Evolutionary conservation across 2,797 vertebrate species (phyloP).

Genomic region (Chelmon rostratus): DNA sequence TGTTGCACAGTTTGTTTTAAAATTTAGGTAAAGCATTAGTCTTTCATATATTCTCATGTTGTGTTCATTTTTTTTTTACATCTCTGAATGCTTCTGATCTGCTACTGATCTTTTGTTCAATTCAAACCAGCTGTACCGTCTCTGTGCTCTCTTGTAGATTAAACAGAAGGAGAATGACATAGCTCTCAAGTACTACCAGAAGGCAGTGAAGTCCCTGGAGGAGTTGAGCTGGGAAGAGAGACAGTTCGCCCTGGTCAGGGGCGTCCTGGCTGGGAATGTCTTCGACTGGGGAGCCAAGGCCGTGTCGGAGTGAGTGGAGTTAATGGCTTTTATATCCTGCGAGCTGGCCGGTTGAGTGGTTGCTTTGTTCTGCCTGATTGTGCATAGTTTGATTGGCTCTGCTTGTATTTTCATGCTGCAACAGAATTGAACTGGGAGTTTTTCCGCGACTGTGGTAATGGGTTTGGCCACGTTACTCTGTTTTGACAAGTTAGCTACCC

Average conservation of each 20-base stretch:
- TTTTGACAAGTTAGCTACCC: background rate
- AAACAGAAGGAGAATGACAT: conserved; percentile 96
- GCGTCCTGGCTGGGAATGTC: conserved; percentile 96
- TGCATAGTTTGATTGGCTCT: background rate
- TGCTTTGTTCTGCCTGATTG: conserved; percentile 13
- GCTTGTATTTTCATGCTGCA: background rate
- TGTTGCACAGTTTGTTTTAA: background rate
- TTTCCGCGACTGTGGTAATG: background rate
- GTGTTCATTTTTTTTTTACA: background rate
- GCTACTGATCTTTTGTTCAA: background rate
- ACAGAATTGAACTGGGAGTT: background rate
- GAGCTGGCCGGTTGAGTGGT: background rate
- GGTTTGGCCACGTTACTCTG: background rate
- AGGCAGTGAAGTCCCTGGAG: conserved; percentile 91
- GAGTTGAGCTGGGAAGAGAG: conserved; percentile 93
- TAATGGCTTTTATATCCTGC: background rate
- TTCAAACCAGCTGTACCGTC: background rate
- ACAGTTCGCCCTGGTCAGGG: conserved; percentile 95
- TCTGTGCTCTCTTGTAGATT: conserved; percentile 84
- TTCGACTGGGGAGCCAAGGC: conserved; percentile 99
- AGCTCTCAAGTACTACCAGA: conserved; percentile 94
- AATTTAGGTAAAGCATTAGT: background rate
- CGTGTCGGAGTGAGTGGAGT: conserved; percentile 93
- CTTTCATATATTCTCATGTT: background rate
- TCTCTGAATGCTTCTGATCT: conserved; percentile 1